phyloP scores from a whole-genome alignment of 1,140 invertebrate genomes.

The Zaprionus ornatus region DNA sequence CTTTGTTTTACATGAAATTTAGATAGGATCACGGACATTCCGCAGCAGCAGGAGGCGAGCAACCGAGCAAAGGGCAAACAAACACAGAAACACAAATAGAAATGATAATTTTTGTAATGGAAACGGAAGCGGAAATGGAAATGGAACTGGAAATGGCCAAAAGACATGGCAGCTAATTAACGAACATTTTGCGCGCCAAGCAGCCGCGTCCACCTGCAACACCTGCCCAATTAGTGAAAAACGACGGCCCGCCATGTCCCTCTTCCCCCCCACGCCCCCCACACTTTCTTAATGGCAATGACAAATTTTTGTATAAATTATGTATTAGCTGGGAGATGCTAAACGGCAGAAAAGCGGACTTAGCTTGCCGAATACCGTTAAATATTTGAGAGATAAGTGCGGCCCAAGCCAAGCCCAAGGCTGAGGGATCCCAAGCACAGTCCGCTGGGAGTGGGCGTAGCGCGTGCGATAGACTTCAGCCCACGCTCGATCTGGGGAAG shows the following conservation, averaged over 20 bases:
- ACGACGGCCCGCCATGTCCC: not conserved
- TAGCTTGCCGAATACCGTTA: conserved; percentile 52
- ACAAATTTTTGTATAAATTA: conserved; percentile 80
- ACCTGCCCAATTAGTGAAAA: conserved; percentile 74
- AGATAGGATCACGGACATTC: conserved; percentile 59
- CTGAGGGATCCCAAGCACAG: conserved; percentile 21
- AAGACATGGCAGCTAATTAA: conserved; percentile 78
- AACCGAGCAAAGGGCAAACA: not conserved
- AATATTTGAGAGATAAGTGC: conserved; percentile 76
- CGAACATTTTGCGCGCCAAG: conserved; percentile 48
- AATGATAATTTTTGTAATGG: not conserved
- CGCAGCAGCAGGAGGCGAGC: not conserved
- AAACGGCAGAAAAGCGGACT: conserved; percentile 32
- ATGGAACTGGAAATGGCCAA: conserved; percentile 38
- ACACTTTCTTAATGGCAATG: conserved; percentile 62
- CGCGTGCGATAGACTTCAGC: not conserved
- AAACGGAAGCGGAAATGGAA: conserved; percentile 32
- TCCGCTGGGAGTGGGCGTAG: conserved; percentile 29
- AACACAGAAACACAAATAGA: not conserved
- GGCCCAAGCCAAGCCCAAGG: conserved; percentile 17
- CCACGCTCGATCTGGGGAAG: too few relatives aligned
- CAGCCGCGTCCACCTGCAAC: conserved; percentile 25
- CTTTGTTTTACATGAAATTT: conserved; percentile 63
- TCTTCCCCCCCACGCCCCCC: not conserved
- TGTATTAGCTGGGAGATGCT: conserved; percentile 60